Evolutionary conservation across 1,140 invertebrate genomes (phyloP), one percentile per base, ranked within the genome.

Genomic region (Penaeus chinensis): DNA sequence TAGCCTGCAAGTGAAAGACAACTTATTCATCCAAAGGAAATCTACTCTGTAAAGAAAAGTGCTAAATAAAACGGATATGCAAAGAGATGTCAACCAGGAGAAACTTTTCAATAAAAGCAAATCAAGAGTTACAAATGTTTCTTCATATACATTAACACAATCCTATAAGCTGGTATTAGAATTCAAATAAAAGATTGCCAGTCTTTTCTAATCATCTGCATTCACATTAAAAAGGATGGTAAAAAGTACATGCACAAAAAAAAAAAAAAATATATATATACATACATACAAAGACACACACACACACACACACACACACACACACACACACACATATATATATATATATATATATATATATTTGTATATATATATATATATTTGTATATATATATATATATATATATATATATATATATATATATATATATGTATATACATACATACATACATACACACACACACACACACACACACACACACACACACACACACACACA

Each of bases 1-100:
- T 97, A 87, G 96, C 97, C 94, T 97, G 76, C 22, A 84, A 84
- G 19, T 10, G 78, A 22, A 82, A 27, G 32, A n/a, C 3, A 84
- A n/a, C 10, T 11, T 74, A 74, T 32, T 19, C 8, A 27, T 10
- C 5, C 5, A 20, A 27, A n/a, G 42, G 42, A 74, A 74, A 74
- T n/a, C 61, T 61, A 7, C n/a, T n/a, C 18, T 79, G 18, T 47
- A 79, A 20, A 54, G 7, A 42, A 42, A 19, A 18, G 19, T 5
- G 20, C 2, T 79, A 32, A 42, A 4, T 42, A 22, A 79, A 54
- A 24, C 10, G 0, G 42, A 79, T 16, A 10, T 16, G 10, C 54
- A 42, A 8, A 11, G 54, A 54, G 10, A 16, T 54, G 1, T 71
- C 7, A 71, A 71, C 18, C 22, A 54, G 0, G 10, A 10, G 54